These are phyloP conservation scores for Eurypyga helias DNA, from an alignment of 2,113 vertebrate species.

Conservation along the genomic window DNA sequence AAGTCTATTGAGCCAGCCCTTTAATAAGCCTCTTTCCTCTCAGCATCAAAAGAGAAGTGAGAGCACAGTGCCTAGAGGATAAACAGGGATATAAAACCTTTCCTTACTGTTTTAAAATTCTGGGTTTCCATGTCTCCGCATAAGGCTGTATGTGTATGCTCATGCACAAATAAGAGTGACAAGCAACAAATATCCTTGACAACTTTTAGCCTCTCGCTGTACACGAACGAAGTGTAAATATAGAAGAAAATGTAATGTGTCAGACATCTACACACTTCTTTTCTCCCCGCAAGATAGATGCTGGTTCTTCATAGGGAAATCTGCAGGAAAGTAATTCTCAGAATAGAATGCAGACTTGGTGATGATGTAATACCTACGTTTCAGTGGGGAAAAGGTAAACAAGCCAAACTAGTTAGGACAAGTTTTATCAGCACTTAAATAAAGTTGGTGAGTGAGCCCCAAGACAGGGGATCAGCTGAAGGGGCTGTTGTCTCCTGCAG, in stretches of 20 bases:
- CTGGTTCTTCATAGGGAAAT: background rate
- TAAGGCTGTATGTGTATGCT: background rate
- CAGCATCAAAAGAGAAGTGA: slow-evolving; percentile 40
- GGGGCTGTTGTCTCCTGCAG: background rate
- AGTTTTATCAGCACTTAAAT: background rate
- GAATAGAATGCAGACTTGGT: background rate
- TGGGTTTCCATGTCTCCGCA: background rate
- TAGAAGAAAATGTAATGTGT: slow-evolving; percentile 16
- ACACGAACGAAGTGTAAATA: slow-evolving; percentile 4
- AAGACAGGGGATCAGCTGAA: background rate
- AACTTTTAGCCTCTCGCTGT: slow-evolving; percentile 20
- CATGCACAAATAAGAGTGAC: slow-evolving; percentile 2
- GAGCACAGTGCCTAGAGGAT: slow-evolving; percentile 30
- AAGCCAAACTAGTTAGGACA: background rate
- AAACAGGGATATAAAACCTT: slow-evolving; percentile 50
- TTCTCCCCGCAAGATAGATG: background rate
- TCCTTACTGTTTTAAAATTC: slow-evolving; percentile 51
- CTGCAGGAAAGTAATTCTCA: background rate
- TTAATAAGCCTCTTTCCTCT: slow-evolving; percentile 50
- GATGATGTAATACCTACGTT: background rate
- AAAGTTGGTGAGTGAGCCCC: background rate
- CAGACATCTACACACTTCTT: background rate
- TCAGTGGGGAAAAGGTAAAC: background rate
- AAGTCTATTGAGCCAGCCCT: slow-evolving; percentile 15
- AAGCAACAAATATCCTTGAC: slow-evolving; percentile 49